Evolutionary conservation across 92 coral and sea anemone species (phyloP), one percentile per base, ranked within the genome.

Genomic region (Zoanthus gigantus): DNA sequence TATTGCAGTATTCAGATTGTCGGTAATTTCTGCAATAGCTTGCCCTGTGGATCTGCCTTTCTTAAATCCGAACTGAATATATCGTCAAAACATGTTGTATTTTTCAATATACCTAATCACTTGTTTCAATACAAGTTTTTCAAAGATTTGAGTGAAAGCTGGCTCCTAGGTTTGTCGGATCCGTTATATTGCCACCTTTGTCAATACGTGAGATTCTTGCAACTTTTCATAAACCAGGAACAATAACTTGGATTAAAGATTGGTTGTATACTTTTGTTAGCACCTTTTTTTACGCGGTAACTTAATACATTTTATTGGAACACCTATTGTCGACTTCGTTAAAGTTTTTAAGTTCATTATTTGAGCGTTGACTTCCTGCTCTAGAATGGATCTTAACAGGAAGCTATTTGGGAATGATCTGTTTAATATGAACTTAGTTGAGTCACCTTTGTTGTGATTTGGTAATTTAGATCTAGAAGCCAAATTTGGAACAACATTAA

Each of bases 171-270:
- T 90, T 90, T 11, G 81, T 47, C 31, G 92, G 86, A 30, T 90
- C 82, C 14, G 80, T 76, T n/a, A 30, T 86, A 17, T 86, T 88
- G 0, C 93, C 93, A 30, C 93, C 90, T 82, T 90, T 86, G 66
- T 90, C 87, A 9, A 90, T 84, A 30, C 83, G 93, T 17, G 90
- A 78, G 9, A 90, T 74, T 71, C 78, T 90, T 7, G 93, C 80
- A 37, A 90, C 50, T 78, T 90, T 90, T 11, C 86, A 78, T 34
- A 72, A n/a, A n/a, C 86, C 84, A 75, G 93, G 88, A 23, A 90
- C 89, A 34, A 79, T 53, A 79, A 87, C 93, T 68, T 56, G 90
- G 45, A 31, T 32, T 12, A 74, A 37, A n/a, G 90, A 90, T 13
- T 54, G 66, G 53, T 90, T 79, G 68, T 52, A 79, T 23, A 86